Evolutionary conservation across 2,113 vertebrate genomes (phyloP), one percentile per base, ranked within the genome.

Genomic region (Arenaria interpres): DNA sequence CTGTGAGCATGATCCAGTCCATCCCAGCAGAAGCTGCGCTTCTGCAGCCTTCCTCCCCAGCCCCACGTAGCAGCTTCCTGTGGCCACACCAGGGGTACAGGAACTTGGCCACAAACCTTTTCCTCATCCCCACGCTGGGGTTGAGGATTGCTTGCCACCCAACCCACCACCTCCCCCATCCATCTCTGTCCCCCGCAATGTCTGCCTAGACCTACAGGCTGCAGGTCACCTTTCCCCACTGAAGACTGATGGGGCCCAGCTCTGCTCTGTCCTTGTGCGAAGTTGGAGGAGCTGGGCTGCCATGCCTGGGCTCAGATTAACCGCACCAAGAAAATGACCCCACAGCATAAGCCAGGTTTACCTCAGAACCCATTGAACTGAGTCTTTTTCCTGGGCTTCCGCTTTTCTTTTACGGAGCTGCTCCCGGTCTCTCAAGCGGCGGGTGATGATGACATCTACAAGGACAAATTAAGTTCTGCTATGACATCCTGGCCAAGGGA

Each of bases 351-450:
- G 60, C 23, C 87, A 68, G 89, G 96, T 97, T 97, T 99, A 99
- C 99, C 99, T 98, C 67, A 97, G 95, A 97, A 98, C 94, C 99
- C 99, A 99, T 95, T 99, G 98, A 88, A 97, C 83, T 63, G 98
- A 98, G 18, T 99, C 98, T 96, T 98, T 99, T 80, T 99, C 98
- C 72, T 98, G 97, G 5, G 98, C 98, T 97, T 99, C 99, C 2
- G 98, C 98, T 96, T 97, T 99, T 95, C 98, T 99, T 96, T 99
- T 99, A 82, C 96, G 98, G 84, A 99, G 98, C 76, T 99, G 93
- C 37, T 99, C 98, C 91, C 99, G 98, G 96, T 99, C 99, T 91
- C 99, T 97, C 96, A 99, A 77, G 78, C 97, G 96, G 27, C 37
- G 92, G 9, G 95, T 97, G 86, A 91, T 97, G 94, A 77, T 94